phyloP scores from a whole-genome alignment of 2,113 vertebrate genomes.

The Mesoclemmys tuberculata region DNA sequence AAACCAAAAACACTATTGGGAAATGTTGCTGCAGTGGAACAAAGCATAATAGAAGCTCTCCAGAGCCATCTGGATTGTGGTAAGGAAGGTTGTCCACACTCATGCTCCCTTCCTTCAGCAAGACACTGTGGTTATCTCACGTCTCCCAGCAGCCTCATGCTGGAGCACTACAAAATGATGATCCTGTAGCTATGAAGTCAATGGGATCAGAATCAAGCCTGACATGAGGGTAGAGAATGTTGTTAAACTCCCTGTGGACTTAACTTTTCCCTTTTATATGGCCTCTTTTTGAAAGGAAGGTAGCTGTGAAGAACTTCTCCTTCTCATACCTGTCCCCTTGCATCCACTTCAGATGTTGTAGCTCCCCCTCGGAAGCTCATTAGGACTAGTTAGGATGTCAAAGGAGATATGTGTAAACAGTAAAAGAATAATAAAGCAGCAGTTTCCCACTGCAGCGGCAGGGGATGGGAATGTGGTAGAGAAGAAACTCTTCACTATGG shows the following conservation, averaged over 20 bases:
- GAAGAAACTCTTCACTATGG: background rate
- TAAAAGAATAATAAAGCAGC: background rate
- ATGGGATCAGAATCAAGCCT: background rate
- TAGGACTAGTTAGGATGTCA: background rate
- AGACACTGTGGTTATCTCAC: background rate
- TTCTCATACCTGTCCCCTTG: background rate
- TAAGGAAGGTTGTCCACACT: conserved; percentile 52
- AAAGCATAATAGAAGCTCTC: conserved; percentile 57
- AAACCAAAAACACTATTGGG: conserved; percentile 61
- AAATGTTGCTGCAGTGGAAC: conserved; percentile 59
- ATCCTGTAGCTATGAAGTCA: background rate
- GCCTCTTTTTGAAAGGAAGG: background rate
- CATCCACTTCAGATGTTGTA: background rate
- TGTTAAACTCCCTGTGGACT: background rate
- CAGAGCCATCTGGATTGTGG: conserved; percentile 69
- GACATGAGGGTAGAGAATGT: background rate
- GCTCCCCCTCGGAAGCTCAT: background rate
- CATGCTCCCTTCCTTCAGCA: conserved; percentile 35
- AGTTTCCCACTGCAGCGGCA: background rate
- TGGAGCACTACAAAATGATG: background rate
- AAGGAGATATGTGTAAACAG: background rate
- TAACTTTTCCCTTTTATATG: background rate
- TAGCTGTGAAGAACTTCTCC: background rate
- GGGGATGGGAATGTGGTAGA: background rate
- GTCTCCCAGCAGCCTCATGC: background rate